Evolutionary conservation across 2,797 vertebrate species (phyloP).

Genomic region (Pogonophryne albipinna): DNA sequence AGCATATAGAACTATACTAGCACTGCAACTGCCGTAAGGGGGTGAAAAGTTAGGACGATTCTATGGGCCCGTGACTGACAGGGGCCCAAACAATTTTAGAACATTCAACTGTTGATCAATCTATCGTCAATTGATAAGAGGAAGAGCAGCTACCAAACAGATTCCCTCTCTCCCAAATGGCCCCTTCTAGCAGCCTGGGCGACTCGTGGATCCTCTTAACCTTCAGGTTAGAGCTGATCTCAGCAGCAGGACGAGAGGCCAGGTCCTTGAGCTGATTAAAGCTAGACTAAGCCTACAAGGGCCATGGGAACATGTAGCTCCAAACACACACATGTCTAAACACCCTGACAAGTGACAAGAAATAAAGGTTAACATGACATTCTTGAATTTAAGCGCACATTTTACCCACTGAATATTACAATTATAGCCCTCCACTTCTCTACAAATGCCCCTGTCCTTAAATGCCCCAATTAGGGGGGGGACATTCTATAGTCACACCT

Average conservation of each 20-base stretch:
- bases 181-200: neutral
- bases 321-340: conserved; percentile 28
- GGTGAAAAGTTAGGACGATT: no score
- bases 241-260: conserved; percentile 42
- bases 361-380: neutral
- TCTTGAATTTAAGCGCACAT: conserved; percentile 6
- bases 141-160: neutral
- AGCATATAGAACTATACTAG: no score
- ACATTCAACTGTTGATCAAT: neutral
- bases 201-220: conserved; percentile 69
- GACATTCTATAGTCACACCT: neutral
- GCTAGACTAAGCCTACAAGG: conserved; percentile 61
- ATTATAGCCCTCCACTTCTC: neutral
- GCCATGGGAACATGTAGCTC: conserved; percentile 58
- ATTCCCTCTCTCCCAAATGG: neutral
- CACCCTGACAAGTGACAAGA: conserved; percentile 33
- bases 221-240: conserved; percentile 58
- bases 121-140: neutral
- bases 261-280: conserved; percentile 75
- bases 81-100: no score
- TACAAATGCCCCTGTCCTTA: neutral
- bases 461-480: neutral
- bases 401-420: neutral
- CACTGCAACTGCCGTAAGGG: no score
- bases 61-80: no score